These are phyloP conservation scores for Hirudinaria manillensis DNA, from an alignment of 2,888 invertebrate genomes.

Conservation along the genomic window DNA sequence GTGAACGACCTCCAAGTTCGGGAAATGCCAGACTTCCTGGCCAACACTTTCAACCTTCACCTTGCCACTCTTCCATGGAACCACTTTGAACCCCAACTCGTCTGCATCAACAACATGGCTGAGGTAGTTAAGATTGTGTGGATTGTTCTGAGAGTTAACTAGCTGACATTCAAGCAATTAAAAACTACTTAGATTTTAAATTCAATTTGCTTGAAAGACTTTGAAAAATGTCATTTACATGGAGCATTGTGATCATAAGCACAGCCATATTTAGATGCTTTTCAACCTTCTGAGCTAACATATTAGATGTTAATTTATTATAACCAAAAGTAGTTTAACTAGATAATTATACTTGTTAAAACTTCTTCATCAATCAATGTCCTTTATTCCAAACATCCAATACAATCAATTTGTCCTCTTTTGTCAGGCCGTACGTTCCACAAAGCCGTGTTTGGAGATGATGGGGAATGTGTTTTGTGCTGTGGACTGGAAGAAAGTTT, in stretches of 20 bases:
- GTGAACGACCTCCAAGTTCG: constrained; percentile 64
- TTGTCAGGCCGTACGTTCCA: constrained; percentile 21
- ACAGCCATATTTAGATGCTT: no score
- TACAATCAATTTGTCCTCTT: not conserved
- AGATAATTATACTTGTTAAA: not conserved
- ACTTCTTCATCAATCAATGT: no score
- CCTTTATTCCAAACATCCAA: not conserved
- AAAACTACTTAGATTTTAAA: not conserved
- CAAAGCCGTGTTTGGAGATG: constrained; percentile 53
- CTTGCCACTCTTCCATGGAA: constrained; percentile 68
- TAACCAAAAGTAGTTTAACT: not conserved
- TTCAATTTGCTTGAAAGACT: not conserved
- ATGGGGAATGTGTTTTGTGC: constrained; percentile 67
- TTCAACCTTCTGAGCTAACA: no score
- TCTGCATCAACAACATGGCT: constrained; percentile 65
- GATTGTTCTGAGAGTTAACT: not conserved
- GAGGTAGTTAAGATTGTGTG: constrained; percentile 39
- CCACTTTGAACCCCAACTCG: constrained; percentile 64
- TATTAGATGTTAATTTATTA: not conserved
- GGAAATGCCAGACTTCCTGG: constrained; percentile 62
- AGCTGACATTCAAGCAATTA: not conserved
- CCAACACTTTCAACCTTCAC: constrained; percentile 62
- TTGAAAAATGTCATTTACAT: no score
- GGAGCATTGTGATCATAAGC: no score
- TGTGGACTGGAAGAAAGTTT: constrained; percentile 60